Evolutionary conservation across 2,113 vertebrate genomes (phyloP), one percentile per base, ranked within the genome.

Genomic region (Xyliphius kryptos): DNA sequence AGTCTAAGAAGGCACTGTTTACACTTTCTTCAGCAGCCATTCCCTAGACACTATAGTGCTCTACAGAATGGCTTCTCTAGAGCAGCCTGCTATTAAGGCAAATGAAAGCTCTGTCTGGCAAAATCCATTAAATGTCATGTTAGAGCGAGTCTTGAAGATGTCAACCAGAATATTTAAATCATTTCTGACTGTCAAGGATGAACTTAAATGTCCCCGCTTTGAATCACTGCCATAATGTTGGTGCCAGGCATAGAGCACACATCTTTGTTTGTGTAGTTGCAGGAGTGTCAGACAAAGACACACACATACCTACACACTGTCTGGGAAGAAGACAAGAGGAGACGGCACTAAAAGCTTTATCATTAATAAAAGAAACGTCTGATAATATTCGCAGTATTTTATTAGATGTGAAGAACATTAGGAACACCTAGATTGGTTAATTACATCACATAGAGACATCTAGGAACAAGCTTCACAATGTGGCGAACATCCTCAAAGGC

Each of bases 21-120:
- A 4, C 10, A 20, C 40, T 9, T 21, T 51, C 37, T 38, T 53
- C 16, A 20, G 17, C 55, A 21, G 48, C 20, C 40, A n/a, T 55
- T 56, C 56, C 44, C 63, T 22, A 17, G 46, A 66, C 21, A 37
- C n/a, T n/a, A 38, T n/a, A n/a, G 16, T 14, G 11, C 38, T 56
- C 57, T 47, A 66, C 38, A 40, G 66, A 71, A 43, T 70, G 68
- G 55, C 56, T n/a, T n/a, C 68, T 70, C 60, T 65, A 55, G 12
- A 50, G 44, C 36, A 16, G 38, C 17, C 32, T 8, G 12, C 51
- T 56, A 50, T 60, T 46, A 56, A 56, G 38, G 57, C 40, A 66
- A 51, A 49, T 38, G 11, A 19, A 40, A 50, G 59, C 62, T 52
- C 40, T 61, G 38, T 50, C 32, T 22, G 40, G 11, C 62, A 10